phyloP scores from a whole-genome alignment of 1,140 invertebrate species.

The Planococcus citri region DNA sequence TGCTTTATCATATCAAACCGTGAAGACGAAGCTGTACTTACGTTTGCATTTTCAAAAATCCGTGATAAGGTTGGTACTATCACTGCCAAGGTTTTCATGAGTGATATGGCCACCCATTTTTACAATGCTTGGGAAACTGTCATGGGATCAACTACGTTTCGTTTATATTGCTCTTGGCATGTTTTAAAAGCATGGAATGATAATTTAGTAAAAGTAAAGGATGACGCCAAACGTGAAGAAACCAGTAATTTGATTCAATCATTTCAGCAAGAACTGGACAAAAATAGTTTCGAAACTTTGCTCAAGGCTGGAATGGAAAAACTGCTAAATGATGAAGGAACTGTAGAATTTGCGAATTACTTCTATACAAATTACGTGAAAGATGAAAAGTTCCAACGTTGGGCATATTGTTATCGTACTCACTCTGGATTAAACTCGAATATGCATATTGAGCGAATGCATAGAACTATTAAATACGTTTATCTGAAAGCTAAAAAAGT shows the following conservation, averaged over 20 bases:
- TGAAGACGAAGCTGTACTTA: not conserved
- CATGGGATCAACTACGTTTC: not conserved
- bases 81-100: conserved; percentile 16
- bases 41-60: conserved; percentile 6
- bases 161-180: conserved; percentile 21
- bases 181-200: not conserved
- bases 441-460: too few relatives aligned
- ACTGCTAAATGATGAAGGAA: too few relatives aligned
- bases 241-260: not conserved
- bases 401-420: too few relatives aligned
- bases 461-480: too few relatives aligned
- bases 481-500: too few relatives aligned
- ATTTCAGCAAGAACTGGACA: too few relatives aligned
- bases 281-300: too few relatives aligned
- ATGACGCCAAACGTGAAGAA: not conserved
- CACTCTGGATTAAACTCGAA: too few relatives aligned
- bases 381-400: too few relatives aligned
- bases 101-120: conserved; percentile 10
- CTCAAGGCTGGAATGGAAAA: too few relatives aligned
- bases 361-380: too few relatives aligned
- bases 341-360: too few relatives aligned
- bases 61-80: not conserved
- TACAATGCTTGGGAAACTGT: conserved; percentile 20
- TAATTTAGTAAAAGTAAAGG: not conserved
- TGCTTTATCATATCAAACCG: conserved; percentile 20